Percentiles rank a stretch among this genome's conserved stretches.
phyloP scores from a whole-genome alignment of 2,113 vertebrate genomes.

The Syngnathus floridae region DNA sequence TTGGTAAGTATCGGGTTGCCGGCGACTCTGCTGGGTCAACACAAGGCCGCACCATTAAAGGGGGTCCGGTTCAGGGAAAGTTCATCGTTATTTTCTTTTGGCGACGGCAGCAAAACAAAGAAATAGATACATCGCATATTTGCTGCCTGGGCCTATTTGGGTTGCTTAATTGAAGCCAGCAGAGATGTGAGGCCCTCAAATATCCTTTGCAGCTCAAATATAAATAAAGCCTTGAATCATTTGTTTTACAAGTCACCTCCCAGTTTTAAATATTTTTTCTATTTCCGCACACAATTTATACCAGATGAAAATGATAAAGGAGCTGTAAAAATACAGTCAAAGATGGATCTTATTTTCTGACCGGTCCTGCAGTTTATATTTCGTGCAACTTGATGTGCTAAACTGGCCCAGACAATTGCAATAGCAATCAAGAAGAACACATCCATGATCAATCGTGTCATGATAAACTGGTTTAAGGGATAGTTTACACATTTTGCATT shows the following conservation, averaged over 20 bases:
- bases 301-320: neutral
- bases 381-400: neutral
- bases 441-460: no score
- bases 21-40: constrained; percentile 86
- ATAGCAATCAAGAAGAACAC: neutral
- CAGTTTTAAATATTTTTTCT: constrained; percentile 36
- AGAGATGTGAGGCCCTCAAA: constrained; percentile 69
- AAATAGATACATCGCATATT: constrained; percentile 84
- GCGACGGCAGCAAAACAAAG: constrained; percentile 84
- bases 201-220: constrained; percentile 70
- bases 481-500: neutral
- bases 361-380: neutral
- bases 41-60: constrained; percentile 87
- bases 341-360: neutral
- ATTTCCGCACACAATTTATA: constrained; percentile 14
- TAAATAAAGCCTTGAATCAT: constrained; percentile 55
- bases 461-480: no score
- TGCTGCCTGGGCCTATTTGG: constrained; percentile 70
- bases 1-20: constrained; percentile 93
- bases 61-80: constrained; percentile 98
- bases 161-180: constrained; percentile 78
- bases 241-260: constrained; percentile 56
- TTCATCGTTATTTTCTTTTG: constrained; percentile 98
- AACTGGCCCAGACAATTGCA: neutral
- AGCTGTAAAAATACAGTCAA: constrained; percentile 15